These are phyloP conservation scores for Nibea coibor DNA, from an alignment of 2,113 vertebrate species.

Conservation along the genomic window DNA sequence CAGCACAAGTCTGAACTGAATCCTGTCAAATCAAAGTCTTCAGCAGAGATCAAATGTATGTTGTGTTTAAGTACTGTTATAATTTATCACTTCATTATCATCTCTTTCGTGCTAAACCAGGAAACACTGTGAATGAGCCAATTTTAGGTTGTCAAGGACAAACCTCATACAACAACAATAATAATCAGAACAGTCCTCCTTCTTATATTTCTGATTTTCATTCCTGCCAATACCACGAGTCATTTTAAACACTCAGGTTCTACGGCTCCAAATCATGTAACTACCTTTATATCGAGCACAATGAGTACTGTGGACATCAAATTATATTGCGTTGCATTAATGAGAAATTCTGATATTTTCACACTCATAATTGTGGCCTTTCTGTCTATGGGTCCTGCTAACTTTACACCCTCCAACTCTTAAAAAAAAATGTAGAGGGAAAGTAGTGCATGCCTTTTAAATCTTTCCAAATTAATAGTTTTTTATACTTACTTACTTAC, in stretches of 20 bases:
- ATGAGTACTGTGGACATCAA: not conserved
- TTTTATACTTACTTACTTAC: not conserved
- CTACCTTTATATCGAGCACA: not conserved
- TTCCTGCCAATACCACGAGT: not conserved
- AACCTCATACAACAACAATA: not conserved
- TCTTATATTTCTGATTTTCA: not conserved
- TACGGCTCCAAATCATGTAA: not conserved
- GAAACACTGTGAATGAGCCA: not conserved
- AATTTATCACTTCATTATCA: not conserved
- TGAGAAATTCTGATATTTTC: not conserved
- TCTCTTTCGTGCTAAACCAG: not conserved
- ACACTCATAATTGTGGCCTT: not conserved
- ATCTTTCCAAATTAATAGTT: not conserved
- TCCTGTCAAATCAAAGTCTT: not conserved
- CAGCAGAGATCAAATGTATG: not conserved
- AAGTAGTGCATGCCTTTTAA: not conserved
- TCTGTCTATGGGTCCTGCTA: not conserved
- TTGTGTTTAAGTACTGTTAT: not conserved
- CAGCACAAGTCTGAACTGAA: not conserved
- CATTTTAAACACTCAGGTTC: not conserved
- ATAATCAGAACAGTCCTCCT: not conserved
- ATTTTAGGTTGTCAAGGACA: not conserved
- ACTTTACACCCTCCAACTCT: not conserved
- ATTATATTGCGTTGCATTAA: not conserved
- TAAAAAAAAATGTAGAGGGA: not conserved